These are phyloP conservation scores for Drosophila ogumai DNA, from an alignment of 1,140 invertebrate species.

Conservation along the genomic window DNA sequence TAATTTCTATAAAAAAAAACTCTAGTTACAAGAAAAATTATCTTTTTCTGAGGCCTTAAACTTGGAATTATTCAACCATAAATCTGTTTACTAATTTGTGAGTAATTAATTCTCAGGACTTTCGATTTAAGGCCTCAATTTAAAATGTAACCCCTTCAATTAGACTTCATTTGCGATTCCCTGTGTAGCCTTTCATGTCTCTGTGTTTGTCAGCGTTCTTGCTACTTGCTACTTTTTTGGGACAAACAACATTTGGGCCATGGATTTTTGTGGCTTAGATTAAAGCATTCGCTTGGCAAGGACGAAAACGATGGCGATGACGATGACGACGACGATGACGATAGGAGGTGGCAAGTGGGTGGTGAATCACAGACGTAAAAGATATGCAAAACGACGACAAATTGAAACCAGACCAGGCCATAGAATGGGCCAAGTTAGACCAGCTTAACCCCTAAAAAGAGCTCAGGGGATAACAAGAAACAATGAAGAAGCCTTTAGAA, in stretches of 20 bases:
- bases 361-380: neutral
- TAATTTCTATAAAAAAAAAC: no score
- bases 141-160: conserved; percentile 8
- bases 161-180: conserved; percentile 9
- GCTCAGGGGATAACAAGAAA: neutral
- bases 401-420: conserved; percentile 6
- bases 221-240: conserved; percentile 16
- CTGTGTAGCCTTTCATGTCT: neutral
- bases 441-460: neutral
- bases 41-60: no score
- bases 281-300: conserved; percentile 26
- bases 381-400: conserved; percentile 31
- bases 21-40: no score
- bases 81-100: neutral
- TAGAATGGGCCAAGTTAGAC: neutral
- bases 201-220: neutral
- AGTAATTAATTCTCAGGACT: neutral
- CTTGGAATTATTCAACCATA: neutral
- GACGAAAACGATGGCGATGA: neutral
- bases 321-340: neutral
- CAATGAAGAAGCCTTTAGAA: no score
- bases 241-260: conserved; percentile 46
- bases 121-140: neutral
- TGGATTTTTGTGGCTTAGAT: conserved; percentile 51
- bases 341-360: neutral